These are phyloP conservation scores for Ascidia mentula DNA, from an alignment of 23 tunicate genomes.

Conservation along the genomic window DNA sequence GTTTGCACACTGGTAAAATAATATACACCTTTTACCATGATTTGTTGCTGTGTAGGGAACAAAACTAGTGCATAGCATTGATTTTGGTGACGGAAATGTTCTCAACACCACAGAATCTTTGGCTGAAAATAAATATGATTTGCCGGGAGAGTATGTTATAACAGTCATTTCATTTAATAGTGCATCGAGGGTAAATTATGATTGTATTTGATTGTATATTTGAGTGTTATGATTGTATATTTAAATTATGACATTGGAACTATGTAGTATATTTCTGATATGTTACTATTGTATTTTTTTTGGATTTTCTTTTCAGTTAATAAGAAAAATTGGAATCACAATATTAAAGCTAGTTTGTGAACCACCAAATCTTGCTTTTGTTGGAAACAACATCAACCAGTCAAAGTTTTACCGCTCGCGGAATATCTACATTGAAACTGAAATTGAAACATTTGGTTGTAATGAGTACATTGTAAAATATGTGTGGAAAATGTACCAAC, in stretches of 20 bases:
- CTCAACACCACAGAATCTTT: not conserved
- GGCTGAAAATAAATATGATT: conserved; percentile 4
- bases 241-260: too few species aligned
- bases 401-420: conserved; percentile 67
- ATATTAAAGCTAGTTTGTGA: conserved; percentile 52
- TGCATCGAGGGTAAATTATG: conserved; percentile 9
- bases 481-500: conserved; percentile 46
- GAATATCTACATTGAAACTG: conserved; percentile 38
- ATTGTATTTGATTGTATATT: not conserved
- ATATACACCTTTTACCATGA: too few species aligned
- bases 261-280: too few species aligned
- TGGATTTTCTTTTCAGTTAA: not conserved
- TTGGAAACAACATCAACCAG: conserved; percentile 2
- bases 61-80: conserved; percentile 12
- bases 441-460: conserved; percentile 55
- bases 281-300: too few species aligned
- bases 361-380: conserved; percentile 49
- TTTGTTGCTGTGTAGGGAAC: conserved; percentile 29
- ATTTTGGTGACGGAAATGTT: conserved; percentile 16
- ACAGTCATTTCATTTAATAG: conserved; percentile 31
- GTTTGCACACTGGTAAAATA: too few species aligned
- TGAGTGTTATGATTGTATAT: too few species aligned
- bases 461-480: conserved; percentile 43
- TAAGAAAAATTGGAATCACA: conserved; percentile 1
- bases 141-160: conserved; percentile 23